phyloP scores from a whole-genome alignment of 2,888 invertebrate species.

The Sabatieria punctata region DNA sequence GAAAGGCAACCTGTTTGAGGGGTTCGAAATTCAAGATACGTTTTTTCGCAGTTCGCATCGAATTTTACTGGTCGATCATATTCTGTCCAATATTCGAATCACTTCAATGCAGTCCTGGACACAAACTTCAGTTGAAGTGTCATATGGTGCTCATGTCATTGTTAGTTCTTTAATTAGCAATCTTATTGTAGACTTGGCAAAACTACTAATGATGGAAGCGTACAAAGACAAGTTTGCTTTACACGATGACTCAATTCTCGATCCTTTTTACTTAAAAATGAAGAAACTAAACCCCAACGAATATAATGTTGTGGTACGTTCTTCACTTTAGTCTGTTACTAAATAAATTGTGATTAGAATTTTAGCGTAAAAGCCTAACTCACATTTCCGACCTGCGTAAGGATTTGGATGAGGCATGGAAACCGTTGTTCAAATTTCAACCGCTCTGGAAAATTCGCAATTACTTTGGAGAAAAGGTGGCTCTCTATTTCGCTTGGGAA shows the following conservation, averaged over 20 bases:
- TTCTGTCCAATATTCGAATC: not conserved
- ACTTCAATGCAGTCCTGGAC: no score
- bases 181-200: conserved; percentile 33
- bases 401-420: conserved; percentile 26
- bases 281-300: not conserved
- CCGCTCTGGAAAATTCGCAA: conserved; percentile 34
- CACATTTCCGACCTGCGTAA: conserved; percentile 4
- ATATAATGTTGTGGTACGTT: not conserved
- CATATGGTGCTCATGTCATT: no score
- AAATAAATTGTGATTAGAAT: not conserved
- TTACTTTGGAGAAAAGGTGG: conserved; percentile 36
- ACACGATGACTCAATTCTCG: conserved; percentile 27
- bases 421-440: conserved; percentile 28
- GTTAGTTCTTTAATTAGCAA: no score
- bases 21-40: conserved; percentile 25
- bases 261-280: conserved; percentile 2
- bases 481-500: conserved; percentile 35
- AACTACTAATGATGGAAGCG: conserved; percentile 26
- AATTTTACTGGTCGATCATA: conserved; percentile 24
- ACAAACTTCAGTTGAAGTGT: no score
- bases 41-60: conserved; percentile 32
- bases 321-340: not conserved
- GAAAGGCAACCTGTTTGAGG: conserved; percentile 27
- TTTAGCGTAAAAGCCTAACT: conserved; percentile 1
- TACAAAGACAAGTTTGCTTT: conserved; percentile 29